phyloP scores from a whole-genome alignment of 2,113 vertebrate genomes.

The Lophura nycthemera region DNA sequence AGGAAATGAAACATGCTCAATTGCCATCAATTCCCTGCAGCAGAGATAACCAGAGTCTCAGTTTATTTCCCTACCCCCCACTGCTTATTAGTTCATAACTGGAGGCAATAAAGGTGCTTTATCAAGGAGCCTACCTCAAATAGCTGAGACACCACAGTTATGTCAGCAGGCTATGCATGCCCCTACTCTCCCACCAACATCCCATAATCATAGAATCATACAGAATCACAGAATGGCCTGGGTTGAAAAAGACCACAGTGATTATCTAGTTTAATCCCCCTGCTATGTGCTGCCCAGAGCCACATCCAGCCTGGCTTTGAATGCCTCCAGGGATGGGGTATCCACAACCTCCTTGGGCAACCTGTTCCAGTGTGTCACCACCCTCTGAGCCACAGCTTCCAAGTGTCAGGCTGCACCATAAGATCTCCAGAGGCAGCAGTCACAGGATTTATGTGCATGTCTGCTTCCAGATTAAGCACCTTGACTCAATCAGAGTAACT shows the following conservation, averaged over 20 bases:
- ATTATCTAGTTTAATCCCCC: too few relatives aligned
- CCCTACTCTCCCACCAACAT: fast-evolving
- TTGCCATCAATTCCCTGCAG: neutral
- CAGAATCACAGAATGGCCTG: too few relatives aligned
- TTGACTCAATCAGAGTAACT: neutral
- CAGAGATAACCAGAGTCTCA: fast-evolving
- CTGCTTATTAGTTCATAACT: neutral
- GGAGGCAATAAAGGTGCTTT: neutral
- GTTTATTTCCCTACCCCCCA: neutral
- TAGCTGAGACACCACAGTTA: neutral
- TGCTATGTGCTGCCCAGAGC: too few relatives aligned
- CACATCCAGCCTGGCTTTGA: too few relatives aligned
- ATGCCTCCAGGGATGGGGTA: too few relatives aligned
- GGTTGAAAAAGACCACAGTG: too few relatives aligned
- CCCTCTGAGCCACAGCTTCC: neutral
- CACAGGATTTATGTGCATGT: neutral
- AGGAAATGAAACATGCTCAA: neutral
- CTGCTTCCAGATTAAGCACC: neutral
- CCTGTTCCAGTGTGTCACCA: too few relatives aligned
- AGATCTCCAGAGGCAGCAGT: neutral
- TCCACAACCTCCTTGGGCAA: too few relatives aligned
- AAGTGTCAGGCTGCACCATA: neutral
- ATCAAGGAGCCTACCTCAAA: neutral
- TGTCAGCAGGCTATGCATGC: neutral
- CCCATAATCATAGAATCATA: too few relatives aligned